These are phyloP conservation scores for Onychorhynchus coronatus DNA, from an alignment of 2,113 vertebrate species.

Conservation along the genomic window DNA sequence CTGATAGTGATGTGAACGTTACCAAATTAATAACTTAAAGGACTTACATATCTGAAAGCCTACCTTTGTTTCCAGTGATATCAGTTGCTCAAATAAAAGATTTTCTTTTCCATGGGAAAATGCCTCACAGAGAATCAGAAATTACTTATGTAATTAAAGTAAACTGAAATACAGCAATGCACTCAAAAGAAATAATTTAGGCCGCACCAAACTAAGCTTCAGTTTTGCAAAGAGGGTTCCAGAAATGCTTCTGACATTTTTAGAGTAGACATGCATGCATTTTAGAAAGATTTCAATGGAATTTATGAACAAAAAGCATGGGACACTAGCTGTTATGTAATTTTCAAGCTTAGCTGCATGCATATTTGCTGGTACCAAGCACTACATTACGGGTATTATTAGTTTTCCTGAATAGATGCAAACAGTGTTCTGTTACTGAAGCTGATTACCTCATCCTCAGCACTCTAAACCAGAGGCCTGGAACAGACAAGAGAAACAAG, in stretches of 20 bases:
- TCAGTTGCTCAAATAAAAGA: not conserved
- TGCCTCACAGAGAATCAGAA: not conserved
- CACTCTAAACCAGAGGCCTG: not conserved
- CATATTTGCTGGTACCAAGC: not conserved
- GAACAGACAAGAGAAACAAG: not conserved
- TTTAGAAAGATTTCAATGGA: not conserved
- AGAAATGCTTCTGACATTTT: not conserved
- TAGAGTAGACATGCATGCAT: not conserved
- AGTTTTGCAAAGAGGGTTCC: not conserved
- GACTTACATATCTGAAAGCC: not conserved
- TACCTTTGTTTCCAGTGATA: not conserved
- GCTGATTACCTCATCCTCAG: not conserved
- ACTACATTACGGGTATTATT: not conserved
- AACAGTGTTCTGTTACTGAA: not conserved
- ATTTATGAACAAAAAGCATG: not conserved
- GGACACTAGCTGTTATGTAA: not conserved
- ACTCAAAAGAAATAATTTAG: not conserved
- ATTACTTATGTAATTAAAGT: not conserved
- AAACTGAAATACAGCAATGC: not conserved
- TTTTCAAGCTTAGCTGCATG: not conserved
- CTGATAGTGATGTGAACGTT: not conserved
- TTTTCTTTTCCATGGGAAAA: not conserved
- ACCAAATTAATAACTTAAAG: not conserved
- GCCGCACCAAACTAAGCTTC: not conserved
- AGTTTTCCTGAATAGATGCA: not conserved